Percentiles rank a stretch among this genome's conserved stretches.
These are phyloP conservation scores for Sus cebifrons DNA, from an alignment of 2,797 vertebrate genomes.

Conservation along the genomic window DNA sequence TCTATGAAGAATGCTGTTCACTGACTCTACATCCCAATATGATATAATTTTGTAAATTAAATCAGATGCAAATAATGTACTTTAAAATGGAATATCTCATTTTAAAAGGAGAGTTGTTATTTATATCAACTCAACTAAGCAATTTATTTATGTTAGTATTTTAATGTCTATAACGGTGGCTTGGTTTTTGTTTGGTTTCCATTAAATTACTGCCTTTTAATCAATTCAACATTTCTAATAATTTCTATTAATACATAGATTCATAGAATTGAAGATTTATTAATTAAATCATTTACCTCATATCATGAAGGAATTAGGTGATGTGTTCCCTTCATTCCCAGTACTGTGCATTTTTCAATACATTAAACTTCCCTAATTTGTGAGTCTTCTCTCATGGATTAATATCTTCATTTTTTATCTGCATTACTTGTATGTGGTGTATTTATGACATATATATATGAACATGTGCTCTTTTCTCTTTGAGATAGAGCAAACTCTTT, in stretches of 20 bases:
- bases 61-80: constrained; percentile 53
- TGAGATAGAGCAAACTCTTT: neutral
- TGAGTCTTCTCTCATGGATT: neutral
- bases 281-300: neutral
- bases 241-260: neutral
- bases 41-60: constrained; percentile 61
- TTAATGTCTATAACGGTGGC: neutral
- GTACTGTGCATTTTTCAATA: neutral
- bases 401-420: constrained; percentile 6
- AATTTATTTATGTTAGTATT: neutral
- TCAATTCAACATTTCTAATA: neutral
- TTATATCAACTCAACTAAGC: neutral
- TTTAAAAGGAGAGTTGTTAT: constrained; percentile 57
- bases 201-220: neutral
- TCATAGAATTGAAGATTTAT: neutral
- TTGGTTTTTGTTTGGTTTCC: neutral
- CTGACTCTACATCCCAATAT: constrained; percentile 10
- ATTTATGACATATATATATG: neutral
- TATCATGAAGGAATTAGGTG: neutral
- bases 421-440: neutral
- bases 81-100: constrained; percentile 51
- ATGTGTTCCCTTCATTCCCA: neutral
- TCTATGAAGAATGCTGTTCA: constrained; percentile 42
- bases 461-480: neutral
- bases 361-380: neutral